Evolutionary conservation across 2,797 vertebrate species (phyloP), one percentile per base, ranked within the genome.

Genomic region (Propithecus perrieri): DNA sequence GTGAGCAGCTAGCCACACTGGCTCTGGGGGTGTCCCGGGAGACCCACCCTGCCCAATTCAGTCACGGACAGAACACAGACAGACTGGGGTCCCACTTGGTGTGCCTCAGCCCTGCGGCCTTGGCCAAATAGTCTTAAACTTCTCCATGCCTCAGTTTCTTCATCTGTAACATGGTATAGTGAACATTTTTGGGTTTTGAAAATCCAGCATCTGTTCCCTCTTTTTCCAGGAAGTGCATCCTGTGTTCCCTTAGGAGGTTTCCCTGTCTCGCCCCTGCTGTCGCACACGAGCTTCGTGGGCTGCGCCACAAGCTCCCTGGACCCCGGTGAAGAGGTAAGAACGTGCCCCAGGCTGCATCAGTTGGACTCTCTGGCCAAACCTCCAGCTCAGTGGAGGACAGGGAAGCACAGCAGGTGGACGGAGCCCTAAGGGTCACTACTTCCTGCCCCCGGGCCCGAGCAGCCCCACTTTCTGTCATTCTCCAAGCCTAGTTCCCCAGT

Each of bases 281-380:
- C 63, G 7, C 4, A 24, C 15, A 15, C 7, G 28, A 33, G 43
- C 41, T 46, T 38, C 5, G 33, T 14, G 24, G 43, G 48, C 35
- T 72, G 38, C 53, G 30, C 11, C n/a, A 4, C 41, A 35, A 3
- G 15, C 7, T 81, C 22, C 57, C 48, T 6, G 13, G 14, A 30
- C 59, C 41, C 33, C 59, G 76, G 26, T 7, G 30, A 33, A 67
- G 48, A 76, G 48, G 33, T 24, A 30, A 92, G n/a, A 79, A 57
- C 0, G 0, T 43, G 30, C 17, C 28, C 89, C 35, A 35, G 75
- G n/a, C 20, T 4, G 6, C 1, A 1, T 5, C 22, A 5, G 2
- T 41, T 13, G 8, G 53, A 65, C 43, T 46, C 26, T 63, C 38
- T 83, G 46, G n/a, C n/a, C 65, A 14, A 53, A 93, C 24, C 67